Conservation (phyloP, 2,888 invertebrate genomes). For the Cenopis cana region DNA sequence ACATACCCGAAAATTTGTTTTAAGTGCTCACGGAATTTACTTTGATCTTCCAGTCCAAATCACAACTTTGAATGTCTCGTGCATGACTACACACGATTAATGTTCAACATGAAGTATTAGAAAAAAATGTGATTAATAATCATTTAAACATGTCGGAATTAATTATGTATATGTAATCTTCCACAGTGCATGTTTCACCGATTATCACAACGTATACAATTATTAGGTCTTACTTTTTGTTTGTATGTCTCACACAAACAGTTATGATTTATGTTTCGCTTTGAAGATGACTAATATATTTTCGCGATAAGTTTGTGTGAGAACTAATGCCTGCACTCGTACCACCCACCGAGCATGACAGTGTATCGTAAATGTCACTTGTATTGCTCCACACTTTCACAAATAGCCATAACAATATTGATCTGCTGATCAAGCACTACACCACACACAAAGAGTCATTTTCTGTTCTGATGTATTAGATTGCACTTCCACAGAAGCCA, state of each 20-base stretch:
- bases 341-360: conserved; percentile 80
- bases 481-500: conserved; percentile 39
- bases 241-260: conserved; percentile 68
- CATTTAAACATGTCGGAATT: conserved; percentile 18
- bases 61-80: conserved; percentile 58
- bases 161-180: conserved; percentile 52
- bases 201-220: conserved; percentile 70
- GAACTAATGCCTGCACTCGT: conserved; percentile 78
- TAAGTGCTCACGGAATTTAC: no score
- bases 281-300: conserved; percentile 18
- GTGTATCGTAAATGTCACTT: conserved; percentile 52
- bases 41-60: conserved; percentile 62
- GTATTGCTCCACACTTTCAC: conserved; percentile 57
- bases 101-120: conserved; percentile 15
- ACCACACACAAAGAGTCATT: conserved; percentile 43
- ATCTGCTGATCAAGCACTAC: no score
- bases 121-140: conserved; percentile 24
- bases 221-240: conserved; percentile 65
- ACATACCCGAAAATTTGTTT: no score
- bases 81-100: conserved; percentile 65
- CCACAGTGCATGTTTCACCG: conserved; percentile 82
- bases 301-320: conserved; percentile 64
- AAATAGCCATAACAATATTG: conserved; percentile 48
- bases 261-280: conserved; percentile 35
- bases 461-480: conserved; percentile 43